These are phyloP conservation scores for Cuniculus paca DNA, from an alignment of 2,797 vertebrate genomes.

Conservation along the genomic window DNA sequence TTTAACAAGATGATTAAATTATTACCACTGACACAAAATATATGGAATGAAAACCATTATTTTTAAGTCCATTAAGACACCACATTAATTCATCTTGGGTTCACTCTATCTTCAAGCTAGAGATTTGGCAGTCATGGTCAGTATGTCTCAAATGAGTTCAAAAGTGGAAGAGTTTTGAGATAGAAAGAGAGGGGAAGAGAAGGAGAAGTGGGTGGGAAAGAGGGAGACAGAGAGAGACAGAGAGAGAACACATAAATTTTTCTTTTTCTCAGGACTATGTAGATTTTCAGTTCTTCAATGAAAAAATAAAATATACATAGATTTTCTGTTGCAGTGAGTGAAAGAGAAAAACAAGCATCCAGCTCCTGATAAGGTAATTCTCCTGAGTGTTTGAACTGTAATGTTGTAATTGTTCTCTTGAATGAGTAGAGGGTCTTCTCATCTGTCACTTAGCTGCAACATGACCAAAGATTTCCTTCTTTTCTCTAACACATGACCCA, in stretches of 20 bases:
- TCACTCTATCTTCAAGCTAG: constrained; percentile 65
- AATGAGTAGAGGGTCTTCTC: neutral
- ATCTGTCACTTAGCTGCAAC: neutral
- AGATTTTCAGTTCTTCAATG: constrained; percentile 13
- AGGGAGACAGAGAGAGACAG: neutral
- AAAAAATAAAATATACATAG: neutral
- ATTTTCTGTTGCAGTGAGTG: neutral
- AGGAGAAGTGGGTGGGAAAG: neutral
- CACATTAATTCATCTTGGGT: constrained; percentile 70
- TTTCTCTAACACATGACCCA: neutral
- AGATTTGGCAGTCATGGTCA: constrained; percentile 11
- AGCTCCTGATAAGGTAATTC: neutral
- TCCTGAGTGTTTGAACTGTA: neutral
- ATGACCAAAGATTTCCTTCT: neutral
- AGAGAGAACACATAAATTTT: neutral
- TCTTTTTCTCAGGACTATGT: neutral
- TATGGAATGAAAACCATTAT: constrained; percentile 51
- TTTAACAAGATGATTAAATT: constrained; percentile 70
- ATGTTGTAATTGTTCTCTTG: neutral
- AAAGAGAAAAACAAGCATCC: neutral
- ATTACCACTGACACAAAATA: constrained; percentile 40
- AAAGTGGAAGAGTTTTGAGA: constrained; percentile 28
- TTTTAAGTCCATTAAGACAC: constrained; percentile 56
- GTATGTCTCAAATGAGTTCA: constrained; percentile 19
- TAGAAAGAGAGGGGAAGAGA: neutral